Base-by-base conservation (phyloP, 2,888 invertebrate genomes). In the Chrysolina oricalcia region DNA sequence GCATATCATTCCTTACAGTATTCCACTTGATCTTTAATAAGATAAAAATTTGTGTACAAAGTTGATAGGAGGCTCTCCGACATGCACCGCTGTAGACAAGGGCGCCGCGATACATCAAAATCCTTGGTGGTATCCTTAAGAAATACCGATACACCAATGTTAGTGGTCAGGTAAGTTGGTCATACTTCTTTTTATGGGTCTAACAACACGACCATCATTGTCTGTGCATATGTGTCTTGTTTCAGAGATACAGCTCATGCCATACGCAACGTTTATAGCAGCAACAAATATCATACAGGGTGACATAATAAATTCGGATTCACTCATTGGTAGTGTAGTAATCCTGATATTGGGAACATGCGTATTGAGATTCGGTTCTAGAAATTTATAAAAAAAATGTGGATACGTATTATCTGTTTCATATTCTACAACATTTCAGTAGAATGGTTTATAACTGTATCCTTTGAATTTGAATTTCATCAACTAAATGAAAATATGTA, bases 121-220 rank as follows among this genome's bases (percentile, higher is more conserved):
- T 19, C 43, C 66, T 66, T 23, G 66, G 66, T 48, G 66, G 66
- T 43, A 66, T 66, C 27, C 46, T 50, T 10, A 46, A 66, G 66
- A 66, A 66, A 66, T 66, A 23, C 66, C 66, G 66, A 66, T 66
- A 66, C 48, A 66, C 43, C 64, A 66, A 66, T 66, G 43, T 66
- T n/a, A 66, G 66, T 21, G 66, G 66, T 66, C 66, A 66, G 41
- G 46, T 21, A 66, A 43, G 40, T 66, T 13, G 27, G 48, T n/a
- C 41, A 23, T 65, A 65, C 46, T 63, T 65, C 43, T 66, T 66
- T 48, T 50, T 46, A 46, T 66, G 43, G 46, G 46, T 66, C 19
- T 21, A 66, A 66, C 66, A 66, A 46, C 59, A 35, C 27, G 35
- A 59, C 46, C 66, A 19, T 66, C 50, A 66, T 66, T 66, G 66